Conservation (phyloP, 2,797 vertebrate genomes). For the Otolemur crassicaudatus region DNA sequence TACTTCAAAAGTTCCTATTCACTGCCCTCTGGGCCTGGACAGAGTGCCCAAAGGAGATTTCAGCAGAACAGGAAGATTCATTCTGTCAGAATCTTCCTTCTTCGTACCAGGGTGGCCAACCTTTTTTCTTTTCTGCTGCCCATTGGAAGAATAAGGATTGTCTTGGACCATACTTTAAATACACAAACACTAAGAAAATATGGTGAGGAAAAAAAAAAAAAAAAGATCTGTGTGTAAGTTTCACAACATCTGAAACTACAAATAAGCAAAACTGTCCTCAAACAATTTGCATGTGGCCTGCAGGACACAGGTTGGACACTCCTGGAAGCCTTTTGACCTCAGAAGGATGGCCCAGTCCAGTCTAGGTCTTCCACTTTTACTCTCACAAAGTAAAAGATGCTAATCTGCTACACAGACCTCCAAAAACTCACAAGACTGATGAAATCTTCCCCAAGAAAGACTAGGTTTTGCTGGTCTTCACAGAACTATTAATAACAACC, state of each 20-base stretch:
- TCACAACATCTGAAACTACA: too few relatives aligned
- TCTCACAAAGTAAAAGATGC: background rate
- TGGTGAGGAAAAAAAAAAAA: too few relatives aligned
- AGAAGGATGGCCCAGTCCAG: background rate
- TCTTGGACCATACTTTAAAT: too few relatives aligned
- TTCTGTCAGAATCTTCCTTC: background rate
- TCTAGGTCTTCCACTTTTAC: background rate
- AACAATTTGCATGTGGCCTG: too few relatives aligned
- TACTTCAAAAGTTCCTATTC: constrained; percentile 46
- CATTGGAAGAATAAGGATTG: too few relatives aligned
- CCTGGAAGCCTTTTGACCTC: background rate
- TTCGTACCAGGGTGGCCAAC: background rate
- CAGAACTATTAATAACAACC: background rate
- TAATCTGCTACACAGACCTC: background rate
- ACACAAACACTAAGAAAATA: too few relatives aligned
- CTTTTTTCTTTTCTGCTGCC: too few relatives aligned
- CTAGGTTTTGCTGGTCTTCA: background rate
- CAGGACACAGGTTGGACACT: too few relatives aligned
- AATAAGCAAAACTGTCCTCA: too few relatives aligned
- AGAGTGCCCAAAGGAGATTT: background rate
- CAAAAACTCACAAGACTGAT: constrained; percentile 18
- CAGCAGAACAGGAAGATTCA: background rate
- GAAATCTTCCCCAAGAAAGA: background rate
- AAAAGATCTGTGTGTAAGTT: too few relatives aligned
- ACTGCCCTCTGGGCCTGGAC: background rate